Conservation (phyloP, 1,140 invertebrate species). For the Pseudomyrmex dendroicus region DNA sequence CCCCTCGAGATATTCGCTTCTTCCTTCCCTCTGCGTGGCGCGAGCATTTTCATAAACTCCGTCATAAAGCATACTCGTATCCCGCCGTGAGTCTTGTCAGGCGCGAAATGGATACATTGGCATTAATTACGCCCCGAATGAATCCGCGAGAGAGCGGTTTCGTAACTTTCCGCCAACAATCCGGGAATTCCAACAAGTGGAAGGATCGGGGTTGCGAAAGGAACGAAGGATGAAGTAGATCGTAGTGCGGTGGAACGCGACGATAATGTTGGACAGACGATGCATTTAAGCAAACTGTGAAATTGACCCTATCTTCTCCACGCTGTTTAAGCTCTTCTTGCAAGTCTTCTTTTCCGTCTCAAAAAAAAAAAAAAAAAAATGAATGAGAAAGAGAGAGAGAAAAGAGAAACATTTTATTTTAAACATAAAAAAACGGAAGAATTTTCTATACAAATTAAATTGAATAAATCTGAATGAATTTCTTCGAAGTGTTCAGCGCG, state of each 20-base stretch:
- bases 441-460: neutral
- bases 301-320: neutral
- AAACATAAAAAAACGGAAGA: neutral
- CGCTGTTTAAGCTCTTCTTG: neutral
- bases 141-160: constrained; percentile 17
- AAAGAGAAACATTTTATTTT: constrained; percentile 4
- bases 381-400: neutral
- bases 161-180: constrained; percentile 48
- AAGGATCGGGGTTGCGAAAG: constrained; percentile 8
- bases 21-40: constrained; percentile 55
- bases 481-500: neutral
- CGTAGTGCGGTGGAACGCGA: neutral
- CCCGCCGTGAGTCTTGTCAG: neutral
- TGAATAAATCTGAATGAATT: constrained; percentile 1
- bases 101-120: constrained; percentile 48
- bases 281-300: neutral
- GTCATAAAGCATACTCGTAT: constrained; percentile 72
- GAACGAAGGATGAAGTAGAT: constrained; percentile 32
- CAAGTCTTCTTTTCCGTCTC: neutral
- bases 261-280: constrained; percentile 3
- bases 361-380: too few relatives aligned
- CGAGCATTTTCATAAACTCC: constrained; percentile 78
- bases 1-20: constrained; percentile 59
- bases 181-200: constrained; percentile 56
- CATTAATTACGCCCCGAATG: constrained; percentile 49